A percentile compares a stretch with the other conserved stretches of the same genome.
These are phyloP conservation scores for Epicampocera succincta DNA, from an alignment of 2,888 invertebrate species.

Conservation along the genomic window DNA sequence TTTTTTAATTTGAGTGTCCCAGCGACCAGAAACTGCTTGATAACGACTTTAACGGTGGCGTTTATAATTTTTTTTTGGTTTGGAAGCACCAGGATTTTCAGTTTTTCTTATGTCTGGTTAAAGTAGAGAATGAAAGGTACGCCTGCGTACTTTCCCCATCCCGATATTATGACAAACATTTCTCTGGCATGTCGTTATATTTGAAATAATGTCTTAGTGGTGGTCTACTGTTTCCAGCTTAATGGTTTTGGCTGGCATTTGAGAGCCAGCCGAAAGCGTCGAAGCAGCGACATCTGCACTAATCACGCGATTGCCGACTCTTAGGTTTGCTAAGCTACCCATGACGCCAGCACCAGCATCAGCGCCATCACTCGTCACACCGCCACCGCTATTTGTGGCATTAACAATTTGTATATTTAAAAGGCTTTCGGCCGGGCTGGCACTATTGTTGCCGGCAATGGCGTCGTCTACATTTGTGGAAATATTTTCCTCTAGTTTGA, in stretches of 20 bases:
- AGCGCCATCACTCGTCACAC: constrained; percentile 12
- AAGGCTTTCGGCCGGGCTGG: constrained; percentile 41
- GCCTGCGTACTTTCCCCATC: no score
- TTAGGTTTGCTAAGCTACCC: constrained; percentile 42
- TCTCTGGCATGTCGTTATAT: not conserved
- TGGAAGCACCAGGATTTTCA: no score
- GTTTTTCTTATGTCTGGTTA: no score
- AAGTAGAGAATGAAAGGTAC: no score
- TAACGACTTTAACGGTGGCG: no score
- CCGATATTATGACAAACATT: no score
- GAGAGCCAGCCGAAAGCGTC: not conserved
- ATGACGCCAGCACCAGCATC: constrained; percentile 67
- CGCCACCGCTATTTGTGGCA: constrained; percentile 47
- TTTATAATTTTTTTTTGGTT: no score
- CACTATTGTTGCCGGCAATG: constrained; percentile 24
- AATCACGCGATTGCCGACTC: constrained; percentile 57
- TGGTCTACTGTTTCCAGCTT: constrained; percentile 77
- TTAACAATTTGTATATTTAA: constrained; percentile 75
- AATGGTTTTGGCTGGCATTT: constrained; percentile 74
- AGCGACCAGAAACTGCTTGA: no score
- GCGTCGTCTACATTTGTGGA: constrained; percentile 28
- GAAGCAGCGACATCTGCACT: constrained; percentile 56
- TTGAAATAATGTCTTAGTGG: constrained; percentile 46
- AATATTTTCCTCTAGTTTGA: constrained; percentile 64
- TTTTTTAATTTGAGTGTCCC: no score